phyloP scores from a whole-genome alignment of 1,140 invertebrate species.

The Steinernema khuongi region DNA sequence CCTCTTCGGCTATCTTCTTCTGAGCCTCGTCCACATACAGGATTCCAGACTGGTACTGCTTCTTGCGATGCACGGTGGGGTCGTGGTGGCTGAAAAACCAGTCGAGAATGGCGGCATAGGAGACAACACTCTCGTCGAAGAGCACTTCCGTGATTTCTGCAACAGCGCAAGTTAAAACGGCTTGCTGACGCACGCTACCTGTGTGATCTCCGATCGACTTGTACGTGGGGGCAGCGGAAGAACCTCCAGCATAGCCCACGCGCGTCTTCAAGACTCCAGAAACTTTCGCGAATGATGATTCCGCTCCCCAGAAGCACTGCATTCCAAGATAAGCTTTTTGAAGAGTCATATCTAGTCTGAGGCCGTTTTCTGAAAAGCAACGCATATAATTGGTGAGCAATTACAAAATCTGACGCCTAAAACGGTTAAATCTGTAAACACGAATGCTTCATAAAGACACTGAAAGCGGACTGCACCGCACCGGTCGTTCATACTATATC shows the following conservation, averaged over 20 bases:
- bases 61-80: constrained; percentile 74
- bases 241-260: constrained; percentile 88
- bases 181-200: constrained; percentile 68
- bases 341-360: constrained; percentile 28
- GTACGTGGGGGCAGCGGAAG: constrained; percentile 74
- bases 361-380: constrained; percentile 16
- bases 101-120: constrained; percentile 71
- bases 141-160: constrained; percentile 83
- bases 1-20: constrained; percentile 70
- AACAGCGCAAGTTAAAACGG: constrained; percentile 18
- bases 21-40: constrained; percentile 84
- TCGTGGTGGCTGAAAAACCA: constrained; percentile 90
- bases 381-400: too few relatives aligned
- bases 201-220: constrained; percentile 63
- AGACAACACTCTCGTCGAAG: constrained; percentile 73
- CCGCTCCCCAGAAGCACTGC: constrained; percentile 94
- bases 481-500: neutral
- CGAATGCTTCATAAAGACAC: too few relatives aligned
- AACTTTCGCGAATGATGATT: constrained; percentile 78
- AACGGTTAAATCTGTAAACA: too few relatives aligned
- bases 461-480: neutral
- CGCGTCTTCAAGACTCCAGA: constrained; percentile 79
- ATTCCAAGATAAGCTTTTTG: constrained; percentile 79
- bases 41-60: constrained; percentile 84
- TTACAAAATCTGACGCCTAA: too few relatives aligned